Percentiles rank a stretch among this genome's conserved stretches.
Evolutionary conservation across 2,113 vertebrate species (phyloP).

Genomic region (Erinaceus europaeus): DNA sequence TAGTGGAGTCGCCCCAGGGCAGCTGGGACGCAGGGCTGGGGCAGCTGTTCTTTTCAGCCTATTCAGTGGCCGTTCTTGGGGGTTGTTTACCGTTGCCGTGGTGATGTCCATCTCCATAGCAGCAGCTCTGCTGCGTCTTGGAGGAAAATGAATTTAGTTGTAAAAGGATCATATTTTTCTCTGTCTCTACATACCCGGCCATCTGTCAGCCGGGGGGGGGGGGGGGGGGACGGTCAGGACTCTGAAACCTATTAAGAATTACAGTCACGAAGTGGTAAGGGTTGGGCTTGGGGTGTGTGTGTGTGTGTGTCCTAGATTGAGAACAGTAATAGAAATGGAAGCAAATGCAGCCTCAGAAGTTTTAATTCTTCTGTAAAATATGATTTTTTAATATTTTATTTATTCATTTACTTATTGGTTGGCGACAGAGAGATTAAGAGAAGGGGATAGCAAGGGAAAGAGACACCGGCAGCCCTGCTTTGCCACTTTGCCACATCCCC

Average conservation of each 20-base stretch:
- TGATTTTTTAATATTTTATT: no score
- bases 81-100: constrained; percentile 88
- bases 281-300: not conserved
- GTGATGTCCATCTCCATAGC: constrained; percentile 86
- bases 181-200: constrained; percentile 82
- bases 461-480: no score
- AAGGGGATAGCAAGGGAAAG: no score
- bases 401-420: no score
- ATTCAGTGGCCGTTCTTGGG: constrained; percentile 82
- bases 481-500: no score
- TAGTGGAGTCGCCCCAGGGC: constrained; percentile 81
- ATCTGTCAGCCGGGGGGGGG: constrained; percentile 84
- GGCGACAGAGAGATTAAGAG: no score
- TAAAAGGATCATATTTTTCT: constrained; percentile 88
- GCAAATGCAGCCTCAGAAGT: constrained; percentile 48
- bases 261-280: constrained; percentile 66
- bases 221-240: constrained; percentile 76
- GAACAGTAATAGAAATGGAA: constrained; percentile 50
- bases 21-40: constrained; percentile 82
- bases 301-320: constrained; percentile 47
- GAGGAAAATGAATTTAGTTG: constrained; percentile 85
- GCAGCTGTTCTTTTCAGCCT: constrained; percentile 90
- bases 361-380: not conserved
- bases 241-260: constrained; percentile 79
- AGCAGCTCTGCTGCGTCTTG: constrained; percentile 82